These are phyloP conservation scores for Cydia strobilella DNA, from an alignment of 1,140 invertebrate species.

Conservation along the genomic window DNA sequence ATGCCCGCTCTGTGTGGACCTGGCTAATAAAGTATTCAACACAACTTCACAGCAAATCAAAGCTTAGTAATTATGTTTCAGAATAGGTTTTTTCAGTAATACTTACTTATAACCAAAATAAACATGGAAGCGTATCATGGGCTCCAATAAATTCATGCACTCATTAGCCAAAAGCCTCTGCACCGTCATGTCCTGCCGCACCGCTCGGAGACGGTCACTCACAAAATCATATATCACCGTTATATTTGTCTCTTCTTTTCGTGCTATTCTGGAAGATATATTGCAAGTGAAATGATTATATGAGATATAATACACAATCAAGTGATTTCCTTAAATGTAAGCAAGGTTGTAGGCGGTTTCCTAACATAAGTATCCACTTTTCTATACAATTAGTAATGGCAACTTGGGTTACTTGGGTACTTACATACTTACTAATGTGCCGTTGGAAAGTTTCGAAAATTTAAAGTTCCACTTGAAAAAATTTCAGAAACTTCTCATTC, in stretches of 20 bases:
- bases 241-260: slow-evolving; percentile 72
- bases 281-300: too few species aligned
- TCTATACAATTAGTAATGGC: too few species aligned
- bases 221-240: slow-evolving; percentile 86
- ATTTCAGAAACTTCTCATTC: too few species aligned
- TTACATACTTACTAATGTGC: too few species aligned
- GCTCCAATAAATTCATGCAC: slow-evolving; percentile 83
- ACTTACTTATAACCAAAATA: slow-evolving; percentile 85
- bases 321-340: not conserved
- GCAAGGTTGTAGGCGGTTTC: too few species aligned
- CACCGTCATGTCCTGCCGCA: slow-evolving; percentile 89
- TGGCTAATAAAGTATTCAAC: too few species aligned
- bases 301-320: not conserved
- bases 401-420: too few species aligned
- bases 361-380: too few species aligned
- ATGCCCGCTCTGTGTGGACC: too few species aligned
- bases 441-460: too few species aligned
- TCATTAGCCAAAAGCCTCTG: slow-evolving; percentile 81
- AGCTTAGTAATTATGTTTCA: not conserved
- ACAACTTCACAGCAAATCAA: too few species aligned
- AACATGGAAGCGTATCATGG: slow-evolving; percentile 85
- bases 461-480: too few species aligned
- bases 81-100: slow-evolving; percentile 23
- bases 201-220: slow-evolving; percentile 86
- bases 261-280: slow-evolving; percentile 76